Conservation (phyloP, 2,113 vertebrate genomes). For the Mastomys natalensis region DNA sequence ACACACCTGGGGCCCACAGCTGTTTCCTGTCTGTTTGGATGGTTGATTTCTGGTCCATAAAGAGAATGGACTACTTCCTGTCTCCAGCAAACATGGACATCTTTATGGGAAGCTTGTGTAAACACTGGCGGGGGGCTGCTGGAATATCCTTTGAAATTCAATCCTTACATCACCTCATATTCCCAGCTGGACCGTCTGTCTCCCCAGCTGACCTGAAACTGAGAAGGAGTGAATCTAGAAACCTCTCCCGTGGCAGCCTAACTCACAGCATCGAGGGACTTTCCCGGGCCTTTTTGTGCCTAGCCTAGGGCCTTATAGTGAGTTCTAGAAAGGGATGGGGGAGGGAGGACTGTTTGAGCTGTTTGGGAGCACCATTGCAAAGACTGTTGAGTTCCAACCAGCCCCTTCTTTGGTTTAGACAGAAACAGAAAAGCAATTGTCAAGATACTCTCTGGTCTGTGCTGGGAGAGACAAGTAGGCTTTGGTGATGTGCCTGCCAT, state of each 20-base stretch:
- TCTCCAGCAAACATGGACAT: neutral
- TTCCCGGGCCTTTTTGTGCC: accelerated
- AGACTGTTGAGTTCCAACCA: neutral
- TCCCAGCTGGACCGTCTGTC: neutral
- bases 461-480: neutral
- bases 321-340: neutral
- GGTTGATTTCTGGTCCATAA: neutral
- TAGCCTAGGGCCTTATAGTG: neutral
- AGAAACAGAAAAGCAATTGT: neutral
- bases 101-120: neutral
- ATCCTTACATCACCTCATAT: neutral
- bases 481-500: neutral
- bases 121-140: neutral
- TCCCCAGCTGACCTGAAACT: neutral
- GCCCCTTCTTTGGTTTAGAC: too few relatives aligned
- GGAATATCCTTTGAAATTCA: neutral
- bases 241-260: too few relatives aligned
- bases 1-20: neutral
- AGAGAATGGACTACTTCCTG: slow-evolving; percentile 27
- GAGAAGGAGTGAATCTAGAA: neutral
- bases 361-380: neutral
- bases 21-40: slow-evolving; percentile 2
- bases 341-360: neutral
- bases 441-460: neutral
- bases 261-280: accelerated